Percentiles rank a stretch among this genome's conserved stretches.
Evolutionary conservation across 2,113 vertebrate species (phyloP).

Genomic region (Rostratula benghalensis): DNA sequence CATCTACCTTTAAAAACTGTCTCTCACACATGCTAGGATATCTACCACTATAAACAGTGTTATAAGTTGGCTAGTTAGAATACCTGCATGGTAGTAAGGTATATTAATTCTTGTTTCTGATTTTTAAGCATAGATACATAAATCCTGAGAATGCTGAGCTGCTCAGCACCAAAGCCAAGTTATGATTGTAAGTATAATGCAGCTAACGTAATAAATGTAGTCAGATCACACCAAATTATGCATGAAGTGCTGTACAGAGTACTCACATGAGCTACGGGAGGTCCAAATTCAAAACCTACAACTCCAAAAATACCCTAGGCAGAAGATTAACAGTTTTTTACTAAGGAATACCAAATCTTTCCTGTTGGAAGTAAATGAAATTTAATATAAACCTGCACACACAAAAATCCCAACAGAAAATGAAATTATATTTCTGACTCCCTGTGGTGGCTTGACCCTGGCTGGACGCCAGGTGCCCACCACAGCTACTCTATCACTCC

Average conservation of each 20-base stretch:
- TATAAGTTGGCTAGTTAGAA: neutral
- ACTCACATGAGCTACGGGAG: rapidly evolving
- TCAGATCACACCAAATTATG: neutral
- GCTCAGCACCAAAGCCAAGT: neutral
- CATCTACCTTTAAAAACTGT: neutral
- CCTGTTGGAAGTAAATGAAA: neutral
- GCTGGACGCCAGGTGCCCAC: neutral
- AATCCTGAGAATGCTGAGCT: neutral
- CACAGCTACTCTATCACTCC: neutral
- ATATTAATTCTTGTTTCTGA: neutral
- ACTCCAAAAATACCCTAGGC: neutral
- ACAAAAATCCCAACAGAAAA: neutral
- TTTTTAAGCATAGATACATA: neutral
- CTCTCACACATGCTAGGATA: neutral
- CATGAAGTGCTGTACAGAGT: neutral
- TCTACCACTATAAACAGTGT: neutral
- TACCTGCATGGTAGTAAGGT: neutral
- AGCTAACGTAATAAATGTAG: neutral
- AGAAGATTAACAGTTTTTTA: neutral
- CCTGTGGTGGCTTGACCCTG: neutral
- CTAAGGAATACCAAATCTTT: neutral
- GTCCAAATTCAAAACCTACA: neutral
- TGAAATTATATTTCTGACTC: neutral
- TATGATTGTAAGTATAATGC: neutral
- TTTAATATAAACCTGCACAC: neutral